Conservation (phyloP, 2,888 invertebrate genomes). For the Leucania comma region DNA sequence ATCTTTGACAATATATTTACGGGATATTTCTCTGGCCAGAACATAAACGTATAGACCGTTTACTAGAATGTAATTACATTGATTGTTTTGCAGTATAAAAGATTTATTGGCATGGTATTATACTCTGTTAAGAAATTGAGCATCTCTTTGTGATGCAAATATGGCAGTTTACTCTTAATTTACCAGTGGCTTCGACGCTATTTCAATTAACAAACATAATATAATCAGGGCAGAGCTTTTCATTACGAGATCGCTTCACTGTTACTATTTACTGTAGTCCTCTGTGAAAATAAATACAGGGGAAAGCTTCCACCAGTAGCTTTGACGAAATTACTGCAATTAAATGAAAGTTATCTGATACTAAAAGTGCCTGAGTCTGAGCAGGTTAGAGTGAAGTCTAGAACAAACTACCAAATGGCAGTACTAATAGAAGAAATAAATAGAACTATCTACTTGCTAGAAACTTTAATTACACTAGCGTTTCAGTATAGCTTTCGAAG, state of each 20-base stretch:
- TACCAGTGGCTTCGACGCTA: not conserved
- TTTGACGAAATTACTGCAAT: conserved; percentile 38
- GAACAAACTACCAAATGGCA: conserved; percentile 28
- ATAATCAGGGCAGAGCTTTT: conserved; percentile 19
- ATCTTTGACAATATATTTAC: conserved; percentile 6
- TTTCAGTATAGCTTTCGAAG: conserved; percentile 18
- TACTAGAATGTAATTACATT: not conserved
- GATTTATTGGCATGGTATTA: not conserved
- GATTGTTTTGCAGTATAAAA: conserved; percentile 13
- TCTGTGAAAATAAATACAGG: conserved; percentile 42
- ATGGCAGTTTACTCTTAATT: conserved; percentile 13
- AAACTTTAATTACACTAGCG: conserved; percentile 18
- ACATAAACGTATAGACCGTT: not conserved
- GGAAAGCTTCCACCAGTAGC: conserved; percentile 9
- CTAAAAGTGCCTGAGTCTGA: conserved; percentile 25
- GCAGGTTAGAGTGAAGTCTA: conserved; percentile 13
- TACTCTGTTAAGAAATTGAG: not conserved
- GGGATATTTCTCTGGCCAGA: not conserved
- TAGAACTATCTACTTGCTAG: conserved; percentile 25
- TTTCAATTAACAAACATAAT: conserved; percentile 29
- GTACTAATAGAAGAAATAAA: conserved; percentile 11
- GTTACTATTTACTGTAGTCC: conserved; percentile 24
- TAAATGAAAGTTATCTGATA: conserved; percentile 39
- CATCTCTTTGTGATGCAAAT: conserved; percentile 19
- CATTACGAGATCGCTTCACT: conserved; percentile 27